Percentiles rank a stretch among this genome's conserved stretches.
These are phyloP conservation scores for Thamnophis sirtalis DNA, from an alignment of 2,113 vertebrate species.

Conservation along the genomic window DNA sequence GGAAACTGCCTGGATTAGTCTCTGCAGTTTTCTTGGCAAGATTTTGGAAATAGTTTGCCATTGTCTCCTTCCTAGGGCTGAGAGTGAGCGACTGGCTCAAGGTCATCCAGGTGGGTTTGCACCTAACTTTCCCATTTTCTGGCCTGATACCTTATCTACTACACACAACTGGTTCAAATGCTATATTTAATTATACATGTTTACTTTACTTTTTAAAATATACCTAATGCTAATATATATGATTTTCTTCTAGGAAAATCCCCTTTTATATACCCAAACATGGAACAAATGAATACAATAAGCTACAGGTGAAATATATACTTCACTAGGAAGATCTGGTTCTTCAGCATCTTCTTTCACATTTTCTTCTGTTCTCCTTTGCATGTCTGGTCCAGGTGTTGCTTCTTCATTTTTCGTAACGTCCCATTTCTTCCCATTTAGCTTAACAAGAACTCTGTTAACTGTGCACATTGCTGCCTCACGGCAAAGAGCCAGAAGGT, in stretches of 20 bases:
- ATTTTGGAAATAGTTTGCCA: neutral
- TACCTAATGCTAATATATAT: neutral
- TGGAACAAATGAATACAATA: neutral
- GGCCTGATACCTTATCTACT: neutral
- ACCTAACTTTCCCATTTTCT: neutral
- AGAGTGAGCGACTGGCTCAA: neutral
- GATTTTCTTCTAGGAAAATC: neutral
- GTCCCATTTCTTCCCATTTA: neutral
- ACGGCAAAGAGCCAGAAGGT: conserved; percentile 90
- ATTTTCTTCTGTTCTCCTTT: neutral
- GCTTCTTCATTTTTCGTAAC: rapidly evolving
- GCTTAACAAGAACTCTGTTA: conserved; percentile 74
- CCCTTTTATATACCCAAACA: neutral
- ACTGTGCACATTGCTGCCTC: conserved; percentile 88
- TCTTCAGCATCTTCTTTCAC: neutral
- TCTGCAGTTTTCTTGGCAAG: neutral
- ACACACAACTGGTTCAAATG: neutral
- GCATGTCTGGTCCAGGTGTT: neutral
- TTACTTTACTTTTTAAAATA: neutral
- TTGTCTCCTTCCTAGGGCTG: neutral
- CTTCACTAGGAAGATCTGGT: conserved; percentile 34
- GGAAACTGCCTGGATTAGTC: neutral
- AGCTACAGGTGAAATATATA: neutral
- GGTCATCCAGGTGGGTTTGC: neutral
- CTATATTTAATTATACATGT: neutral